Evolutionary conservation across 2,113 vertebrate genomes (phyloP).

Genomic region (Parus major): DNA sequence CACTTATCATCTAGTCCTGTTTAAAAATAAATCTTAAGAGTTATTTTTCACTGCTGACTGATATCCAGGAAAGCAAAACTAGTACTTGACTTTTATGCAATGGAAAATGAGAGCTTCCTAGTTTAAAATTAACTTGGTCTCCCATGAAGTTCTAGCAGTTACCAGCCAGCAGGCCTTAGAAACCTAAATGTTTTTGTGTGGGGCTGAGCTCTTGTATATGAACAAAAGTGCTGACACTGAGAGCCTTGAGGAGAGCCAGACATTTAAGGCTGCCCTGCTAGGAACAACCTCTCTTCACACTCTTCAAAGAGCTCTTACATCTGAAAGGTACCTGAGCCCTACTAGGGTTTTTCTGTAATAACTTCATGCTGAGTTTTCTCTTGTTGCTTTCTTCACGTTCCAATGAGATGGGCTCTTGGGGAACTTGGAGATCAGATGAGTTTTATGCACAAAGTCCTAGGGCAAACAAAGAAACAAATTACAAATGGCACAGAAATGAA

Average conservation of each 20-base stretch:
- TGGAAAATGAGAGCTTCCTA: not conserved
- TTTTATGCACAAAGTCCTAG: not conserved
- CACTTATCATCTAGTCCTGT: not conserved
- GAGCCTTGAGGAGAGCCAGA: not conserved
- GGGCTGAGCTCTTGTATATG: not conserved
- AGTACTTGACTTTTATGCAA: not conserved
- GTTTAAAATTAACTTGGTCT: not conserved
- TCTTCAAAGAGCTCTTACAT: not conserved
- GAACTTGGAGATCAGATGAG: not conserved
- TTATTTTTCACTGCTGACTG: not conserved
- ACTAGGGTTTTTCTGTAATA: not conserved
- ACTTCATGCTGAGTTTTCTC: not conserved
- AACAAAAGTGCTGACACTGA: not conserved
- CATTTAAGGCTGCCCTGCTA: not conserved
- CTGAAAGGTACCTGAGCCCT: not conserved
- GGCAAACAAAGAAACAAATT: not conserved
- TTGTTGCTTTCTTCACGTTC: not conserved
- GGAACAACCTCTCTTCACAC: not conserved
- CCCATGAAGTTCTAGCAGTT: not conserved
- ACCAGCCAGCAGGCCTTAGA: not conserved
- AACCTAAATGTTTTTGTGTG: not conserved
- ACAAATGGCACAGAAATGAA: not conserved
- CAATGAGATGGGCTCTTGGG: not conserved
- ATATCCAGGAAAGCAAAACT: not conserved
- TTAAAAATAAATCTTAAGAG: not conserved